phyloP scores from a whole-genome alignment of 2,888 invertebrate genomes.

The Apamea monoglypha region DNA sequence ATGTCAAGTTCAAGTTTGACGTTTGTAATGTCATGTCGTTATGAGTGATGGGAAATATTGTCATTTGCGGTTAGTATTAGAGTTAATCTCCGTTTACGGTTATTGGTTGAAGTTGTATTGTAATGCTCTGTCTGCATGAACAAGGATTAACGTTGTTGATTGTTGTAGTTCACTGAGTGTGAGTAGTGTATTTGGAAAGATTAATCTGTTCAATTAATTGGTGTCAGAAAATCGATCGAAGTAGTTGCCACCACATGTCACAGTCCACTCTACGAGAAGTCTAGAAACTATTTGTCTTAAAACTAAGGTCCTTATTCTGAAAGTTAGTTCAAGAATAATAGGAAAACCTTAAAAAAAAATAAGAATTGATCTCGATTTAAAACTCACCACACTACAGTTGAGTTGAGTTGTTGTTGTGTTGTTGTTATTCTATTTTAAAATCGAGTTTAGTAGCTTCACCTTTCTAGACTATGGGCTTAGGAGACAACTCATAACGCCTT shows the following conservation, averaged over 20 bases:
- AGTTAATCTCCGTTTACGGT: constrained; percentile 64
- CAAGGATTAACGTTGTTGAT: constrained; percentile 12
- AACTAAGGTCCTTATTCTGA: not conserved
- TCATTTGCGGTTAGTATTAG: constrained; percentile 68
- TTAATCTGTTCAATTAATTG: constrained; percentile 1
- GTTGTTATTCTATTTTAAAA: constrained; percentile 9
- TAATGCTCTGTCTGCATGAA: not conserved
- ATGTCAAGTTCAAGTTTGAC: constrained; percentile 71
- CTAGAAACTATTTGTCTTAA: not conserved
- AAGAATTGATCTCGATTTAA: not conserved
- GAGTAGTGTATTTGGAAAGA: not conserved
- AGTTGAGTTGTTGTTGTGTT: too few species aligned
- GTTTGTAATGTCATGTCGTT: constrained; percentile 69
- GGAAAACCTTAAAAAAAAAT: too few species aligned
- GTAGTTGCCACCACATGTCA: not conserved
- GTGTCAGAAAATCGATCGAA: not conserved
- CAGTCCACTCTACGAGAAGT: not conserved
- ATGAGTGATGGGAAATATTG: constrained; percentile 75
- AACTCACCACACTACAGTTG: too few species aligned
- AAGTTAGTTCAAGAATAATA: not conserved
- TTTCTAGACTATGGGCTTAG: not conserved
- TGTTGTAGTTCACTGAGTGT: constrained; percentile 7
- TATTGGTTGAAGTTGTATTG: constrained; percentile 52
- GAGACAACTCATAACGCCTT: not conserved
- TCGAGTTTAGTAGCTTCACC: not conserved